These are phyloP conservation scores for Drosophila mimica DNA, from an alignment of 2,888 invertebrate genomes.

Conservation along the genomic window DNA sequence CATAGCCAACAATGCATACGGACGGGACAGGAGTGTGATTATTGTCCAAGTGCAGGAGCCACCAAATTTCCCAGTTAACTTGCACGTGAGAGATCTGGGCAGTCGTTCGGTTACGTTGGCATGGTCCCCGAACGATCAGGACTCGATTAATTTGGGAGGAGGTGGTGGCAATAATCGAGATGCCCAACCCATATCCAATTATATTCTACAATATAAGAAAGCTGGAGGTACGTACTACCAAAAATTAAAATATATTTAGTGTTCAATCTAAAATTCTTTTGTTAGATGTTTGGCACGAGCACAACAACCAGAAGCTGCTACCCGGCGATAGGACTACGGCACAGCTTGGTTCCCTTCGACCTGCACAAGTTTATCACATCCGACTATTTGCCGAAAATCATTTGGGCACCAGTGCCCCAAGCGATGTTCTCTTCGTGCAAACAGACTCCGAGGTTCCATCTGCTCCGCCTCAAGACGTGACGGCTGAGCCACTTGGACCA, in stretches of 20 bases:
- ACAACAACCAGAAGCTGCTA: constrained; percentile 86
- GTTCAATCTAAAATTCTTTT: background rate
- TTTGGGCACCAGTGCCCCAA: constrained; percentile 87
- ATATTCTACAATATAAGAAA: constrained; percentile 87
- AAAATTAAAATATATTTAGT: background rate
- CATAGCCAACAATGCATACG: constrained; percentile 88
- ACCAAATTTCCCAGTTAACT: constrained; percentile 87
- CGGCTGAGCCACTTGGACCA: constrained; percentile 89
- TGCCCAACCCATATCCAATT: constrained; percentile 86
- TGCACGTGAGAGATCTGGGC: constrained; percentile 86
- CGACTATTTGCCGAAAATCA: constrained; percentile 88
- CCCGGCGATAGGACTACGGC: constrained; percentile 86
- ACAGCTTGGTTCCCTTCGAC: constrained; percentile 86
- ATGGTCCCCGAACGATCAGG: constrained; percentile 86
- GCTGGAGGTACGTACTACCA: constrained; percentile 85
- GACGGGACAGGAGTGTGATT: constrained; percentile 86
- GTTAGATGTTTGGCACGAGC: constrained; percentile 87
- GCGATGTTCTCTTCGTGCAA: constrained; percentile 86
- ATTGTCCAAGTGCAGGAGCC: constrained; percentile 86
- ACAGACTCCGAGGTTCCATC: constrained; percentile 89
- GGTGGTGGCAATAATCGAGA: constrained; percentile 80
- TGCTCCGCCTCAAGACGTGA: constrained; percentile 89
- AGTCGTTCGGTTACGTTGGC: constrained; percentile 87
- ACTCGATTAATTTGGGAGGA: constrained; percentile 74
- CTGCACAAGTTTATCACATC: constrained; percentile 87